Conservation (phyloP, 2,797 vertebrate species). For the Eurystomus glaucurus region DNA sequence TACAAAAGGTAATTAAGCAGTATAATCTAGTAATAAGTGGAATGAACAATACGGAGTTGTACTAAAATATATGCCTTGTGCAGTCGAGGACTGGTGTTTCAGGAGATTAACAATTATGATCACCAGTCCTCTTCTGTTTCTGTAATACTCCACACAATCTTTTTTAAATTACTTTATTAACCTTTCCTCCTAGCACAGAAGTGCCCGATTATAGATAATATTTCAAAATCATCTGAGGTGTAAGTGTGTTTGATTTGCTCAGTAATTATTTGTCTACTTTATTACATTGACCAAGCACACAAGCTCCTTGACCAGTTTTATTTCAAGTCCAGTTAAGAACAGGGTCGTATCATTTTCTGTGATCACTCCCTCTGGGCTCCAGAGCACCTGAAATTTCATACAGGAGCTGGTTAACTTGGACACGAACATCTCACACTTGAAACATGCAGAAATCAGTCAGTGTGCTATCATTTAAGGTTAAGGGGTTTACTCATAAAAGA, state of each 20-base stretch:
- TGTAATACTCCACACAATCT: slow-evolving; percentile 88
- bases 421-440: not conserved
- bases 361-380: slow-evolving; percentile 33
- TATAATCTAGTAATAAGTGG: slow-evolving; percentile 75
- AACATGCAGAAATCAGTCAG: not conserved
- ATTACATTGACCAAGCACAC: slow-evolving; percentile 84
- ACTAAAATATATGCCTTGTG: slow-evolving; percentile 78
- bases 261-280: slow-evolving; percentile 89
- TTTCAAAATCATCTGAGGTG: slow-evolving; percentile 88
- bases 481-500: not conserved
- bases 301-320: slow-evolving; percentile 83
- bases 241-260: slow-evolving; percentile 88
- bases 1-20: slow-evolving; percentile 82
- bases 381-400: slow-evolving; percentile 40
- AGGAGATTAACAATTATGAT: slow-evolving; percentile 89
- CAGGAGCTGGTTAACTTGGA: not conserved
- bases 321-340: slow-evolving; percentile 84
- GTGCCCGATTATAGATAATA: slow-evolving; percentile 89
- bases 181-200: slow-evolving; percentile 89
- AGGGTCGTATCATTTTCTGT: slow-evolving; percentile 61
- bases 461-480: not conserved
- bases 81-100: slow-evolving; percentile 80
- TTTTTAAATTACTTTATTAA: slow-evolving; percentile 91
- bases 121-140: slow-evolving; percentile 85
- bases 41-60: slow-evolving; percentile 77